phyloP scores from a whole-genome alignment of 2,113 vertebrate genomes.

The Gobiocypris rarus region DNA sequence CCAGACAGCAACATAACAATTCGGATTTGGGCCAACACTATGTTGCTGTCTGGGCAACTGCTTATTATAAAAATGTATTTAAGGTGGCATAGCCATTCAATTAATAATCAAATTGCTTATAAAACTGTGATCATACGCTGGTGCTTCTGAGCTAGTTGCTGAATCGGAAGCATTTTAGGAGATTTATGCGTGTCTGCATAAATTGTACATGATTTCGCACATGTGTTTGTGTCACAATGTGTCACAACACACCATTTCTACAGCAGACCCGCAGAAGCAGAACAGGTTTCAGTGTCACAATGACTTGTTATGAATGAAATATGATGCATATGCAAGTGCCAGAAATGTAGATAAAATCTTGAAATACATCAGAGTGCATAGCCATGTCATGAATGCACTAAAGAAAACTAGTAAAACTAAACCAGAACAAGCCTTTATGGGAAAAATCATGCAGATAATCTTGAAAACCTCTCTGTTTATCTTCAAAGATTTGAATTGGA shows the following conservation, averaged over 20 bases:
- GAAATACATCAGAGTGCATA: neutral
- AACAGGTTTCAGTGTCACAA: neutral
- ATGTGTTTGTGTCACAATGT: no score
- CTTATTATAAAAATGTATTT: neutral
- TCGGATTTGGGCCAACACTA: no score
- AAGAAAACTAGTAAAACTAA: neutral
- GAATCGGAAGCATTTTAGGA: neutral
- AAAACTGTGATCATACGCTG: slow-evolving; percentile 16
- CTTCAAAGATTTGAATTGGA: neutral
- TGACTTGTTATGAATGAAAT: neutral
- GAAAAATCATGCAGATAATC: neutral
- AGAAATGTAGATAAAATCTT: neutral
- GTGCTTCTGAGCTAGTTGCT: slow-evolving; percentile 30
- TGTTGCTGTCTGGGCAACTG: neutral
- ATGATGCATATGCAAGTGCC: neutral
- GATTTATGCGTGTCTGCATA: neutral
- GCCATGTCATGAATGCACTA: neutral
- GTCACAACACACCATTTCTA: neutral
- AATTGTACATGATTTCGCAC: neutral
- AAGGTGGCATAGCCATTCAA: neutral
- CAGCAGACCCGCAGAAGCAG: neutral
- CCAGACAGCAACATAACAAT: no score
- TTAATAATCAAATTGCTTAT: neutral
- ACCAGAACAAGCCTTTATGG: neutral
- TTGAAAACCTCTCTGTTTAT: neutral